Evolutionary conservation across 2,888 invertebrate genomes (phyloP), one percentile per base, ranked within the genome.

Genomic region (Dicranocentrus wangi): DNA sequence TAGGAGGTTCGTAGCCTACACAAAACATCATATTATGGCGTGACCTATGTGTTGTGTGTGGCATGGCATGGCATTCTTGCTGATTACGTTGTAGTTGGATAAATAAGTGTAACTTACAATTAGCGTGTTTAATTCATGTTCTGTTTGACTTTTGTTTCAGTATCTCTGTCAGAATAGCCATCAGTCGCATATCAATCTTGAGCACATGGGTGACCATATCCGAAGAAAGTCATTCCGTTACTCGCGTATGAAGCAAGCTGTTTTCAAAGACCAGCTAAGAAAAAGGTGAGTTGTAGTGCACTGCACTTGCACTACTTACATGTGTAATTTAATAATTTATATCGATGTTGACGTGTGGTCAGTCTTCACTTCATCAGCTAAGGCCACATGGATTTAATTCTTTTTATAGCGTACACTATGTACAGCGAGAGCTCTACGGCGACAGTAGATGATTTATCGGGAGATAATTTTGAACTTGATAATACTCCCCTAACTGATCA

Each of bases 141-240:
- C 47, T 39, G 25, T 27, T 58, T 53, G 53, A 17, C 5, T 58
- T 5, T 27, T n/a, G 5, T 70, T 77, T 17, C 87, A 94, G 91
- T 95, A 95, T 88, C 91, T 95, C 87, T 93, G 93, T 84, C 93
- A 93, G 87, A 94, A 95, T 90, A 93, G 93, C 83, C 93, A 94
- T 87, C 93, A 94, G 89, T 93, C 93, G 7, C 94, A 93, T 88
- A 92, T 95, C 85, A 94, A 95, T 90, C 93, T 95, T 78, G 93
- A 93, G 88, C 92, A 93, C 88, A 95, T 96, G 94, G 94, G 95
- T 87, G 93, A 93, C 88, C 92, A 92, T 87, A 90, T 96, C 70
- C 94, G 94, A 90, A 92, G 91, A 87, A 92, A 92, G 87, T 93
- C 92, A 87, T 90, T 93, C 73, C 96, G 96, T 87, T 97, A 96